Percentiles rank a stretch among this genome's conserved stretches.
These are phyloP conservation scores for Oenanthe melanoleuca DNA, from an alignment of 2,113 vertebrate species.

Conservation along the genomic window DNA sequence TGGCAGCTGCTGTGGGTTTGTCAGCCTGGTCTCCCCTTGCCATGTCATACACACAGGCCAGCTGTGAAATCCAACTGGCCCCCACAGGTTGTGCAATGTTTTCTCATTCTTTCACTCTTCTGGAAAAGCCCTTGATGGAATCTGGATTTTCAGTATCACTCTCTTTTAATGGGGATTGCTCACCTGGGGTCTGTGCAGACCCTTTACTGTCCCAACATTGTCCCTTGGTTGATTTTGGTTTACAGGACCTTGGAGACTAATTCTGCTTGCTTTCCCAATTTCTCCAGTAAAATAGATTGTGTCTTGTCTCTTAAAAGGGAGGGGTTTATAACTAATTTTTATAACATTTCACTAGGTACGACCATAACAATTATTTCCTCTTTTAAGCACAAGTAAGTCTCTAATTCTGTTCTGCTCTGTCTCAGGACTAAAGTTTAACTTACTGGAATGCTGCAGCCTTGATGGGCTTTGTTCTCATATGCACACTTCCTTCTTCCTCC, in stretches of 20 bases:
- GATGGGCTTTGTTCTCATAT: neutral
- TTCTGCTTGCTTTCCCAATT: neutral
- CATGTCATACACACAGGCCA: neutral
- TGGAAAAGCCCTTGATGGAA: neutral
- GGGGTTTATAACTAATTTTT: neutral
- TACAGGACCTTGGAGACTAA: neutral
- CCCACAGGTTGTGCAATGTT: neutral
- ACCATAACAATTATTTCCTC: neutral
- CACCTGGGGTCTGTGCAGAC: accelerated
- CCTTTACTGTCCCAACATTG: neutral
- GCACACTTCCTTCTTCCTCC: neutral
- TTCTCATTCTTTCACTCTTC: neutral
- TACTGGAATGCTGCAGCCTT: neutral
- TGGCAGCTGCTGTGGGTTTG: neutral
- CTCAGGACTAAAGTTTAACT: neutral
- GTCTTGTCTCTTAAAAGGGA: neutral
- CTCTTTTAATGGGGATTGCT: neutral
- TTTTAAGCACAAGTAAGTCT: neutral
- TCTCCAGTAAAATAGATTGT: neutral
- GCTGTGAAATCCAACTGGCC: neutral
- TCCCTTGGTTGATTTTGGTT: neutral
- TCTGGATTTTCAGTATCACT: neutral
- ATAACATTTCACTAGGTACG: neutral
- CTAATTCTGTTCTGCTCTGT: neutral
- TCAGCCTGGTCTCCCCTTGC: neutral